Percentiles rank a stretch among this genome's conserved stretches.
These are phyloP conservation scores for Chelonia mydas DNA, from an alignment of 2,797 vertebrate genomes.

Conservation along the genomic window DNA sequence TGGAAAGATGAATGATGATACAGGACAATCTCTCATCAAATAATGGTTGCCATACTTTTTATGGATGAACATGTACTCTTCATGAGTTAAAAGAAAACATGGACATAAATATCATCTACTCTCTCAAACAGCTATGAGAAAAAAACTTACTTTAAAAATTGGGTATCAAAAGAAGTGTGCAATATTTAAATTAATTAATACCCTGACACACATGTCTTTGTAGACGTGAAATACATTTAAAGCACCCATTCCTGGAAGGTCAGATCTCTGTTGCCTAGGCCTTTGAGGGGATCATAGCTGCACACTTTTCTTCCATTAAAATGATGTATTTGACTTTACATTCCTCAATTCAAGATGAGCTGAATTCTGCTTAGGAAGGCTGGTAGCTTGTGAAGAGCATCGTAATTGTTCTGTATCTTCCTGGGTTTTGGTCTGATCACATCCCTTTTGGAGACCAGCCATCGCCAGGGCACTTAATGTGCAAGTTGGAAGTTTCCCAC, in stretches of 20 bases:
- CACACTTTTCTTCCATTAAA: too few relatives aligned
- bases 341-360: too few relatives aligned
- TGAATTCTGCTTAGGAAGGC: too few relatives aligned
- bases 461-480: too few relatives aligned
- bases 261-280: too few relatives aligned
- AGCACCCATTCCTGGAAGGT: fast-evolving
- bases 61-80: not conserved
- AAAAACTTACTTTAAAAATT: not conserved
- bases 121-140: not conserved
- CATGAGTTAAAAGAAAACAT: not conserved
- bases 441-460: too few relatives aligned
- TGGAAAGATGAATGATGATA: not conserved
- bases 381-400: too few relatives aligned
- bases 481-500: too few relatives aligned
- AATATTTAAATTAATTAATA: not conserved
- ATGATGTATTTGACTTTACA: too few relatives aligned
- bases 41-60: not conserved
- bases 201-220: fast-evolving
- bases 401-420: too few relatives aligned
- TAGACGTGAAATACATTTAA: not conserved
- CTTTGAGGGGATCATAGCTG: too few relatives aligned
- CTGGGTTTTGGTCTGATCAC: too few relatives aligned
- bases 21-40: not conserved
- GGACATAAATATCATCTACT: not conserved
- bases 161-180: not conserved